Conservation (phyloP, 2,113 vertebrate genomes). For the Ailuropoda melanoleuca region DNA sequence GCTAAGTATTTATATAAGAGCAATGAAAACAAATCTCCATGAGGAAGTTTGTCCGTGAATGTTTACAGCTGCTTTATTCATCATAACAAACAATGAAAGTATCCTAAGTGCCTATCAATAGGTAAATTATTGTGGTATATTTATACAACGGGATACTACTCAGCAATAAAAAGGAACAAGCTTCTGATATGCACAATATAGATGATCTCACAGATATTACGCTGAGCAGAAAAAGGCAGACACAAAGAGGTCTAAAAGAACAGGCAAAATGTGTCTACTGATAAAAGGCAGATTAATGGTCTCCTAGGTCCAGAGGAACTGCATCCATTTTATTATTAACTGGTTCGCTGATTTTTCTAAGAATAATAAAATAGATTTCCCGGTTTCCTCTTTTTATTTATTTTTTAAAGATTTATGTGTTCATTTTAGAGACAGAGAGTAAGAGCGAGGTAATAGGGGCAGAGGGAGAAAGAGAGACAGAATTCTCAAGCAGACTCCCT, state of each 20-base stretch:
- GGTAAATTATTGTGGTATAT: neutral
- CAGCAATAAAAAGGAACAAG: neutral
- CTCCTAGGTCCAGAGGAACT: neutral
- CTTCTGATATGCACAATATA: neutral
- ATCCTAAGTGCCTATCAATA: neutral
- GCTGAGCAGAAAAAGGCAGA: neutral
- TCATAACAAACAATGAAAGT: neutral
- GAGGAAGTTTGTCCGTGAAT: neutral
- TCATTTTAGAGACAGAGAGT: neutral
- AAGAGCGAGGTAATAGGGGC: neutral
- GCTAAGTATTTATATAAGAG: neutral
- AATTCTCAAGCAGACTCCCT: neutral
- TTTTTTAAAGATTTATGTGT: neutral
- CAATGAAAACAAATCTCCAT: neutral
- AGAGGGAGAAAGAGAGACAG: neutral
- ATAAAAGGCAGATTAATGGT: neutral
- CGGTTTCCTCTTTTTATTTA: neutral
- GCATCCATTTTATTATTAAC: neutral
- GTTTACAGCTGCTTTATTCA: neutral
- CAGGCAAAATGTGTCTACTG: neutral
- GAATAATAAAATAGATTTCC: neutral
- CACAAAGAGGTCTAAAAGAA: neutral
- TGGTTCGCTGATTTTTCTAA: neutral
- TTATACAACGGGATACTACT: neutral
- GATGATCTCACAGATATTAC: neutral